Evolutionary conservation across 1,140 invertebrate genomes (phyloP).

Genomic region (Adoxophyes honmai): DNA sequence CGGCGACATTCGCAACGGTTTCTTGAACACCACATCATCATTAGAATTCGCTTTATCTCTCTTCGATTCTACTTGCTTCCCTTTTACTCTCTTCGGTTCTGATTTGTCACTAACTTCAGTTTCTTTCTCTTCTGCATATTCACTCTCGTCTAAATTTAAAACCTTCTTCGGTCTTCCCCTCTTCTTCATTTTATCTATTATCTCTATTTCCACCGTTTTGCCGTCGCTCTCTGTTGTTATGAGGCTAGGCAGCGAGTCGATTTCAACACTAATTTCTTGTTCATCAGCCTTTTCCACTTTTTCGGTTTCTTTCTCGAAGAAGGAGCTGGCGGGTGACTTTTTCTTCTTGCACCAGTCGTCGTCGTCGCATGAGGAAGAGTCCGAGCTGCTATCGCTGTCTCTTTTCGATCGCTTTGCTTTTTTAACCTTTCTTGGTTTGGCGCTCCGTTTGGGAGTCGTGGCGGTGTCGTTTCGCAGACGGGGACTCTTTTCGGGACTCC

Average conservation of each 20-base stretch:
- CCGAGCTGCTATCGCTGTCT: too few species aligned
- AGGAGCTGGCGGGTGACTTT: too few species aligned
- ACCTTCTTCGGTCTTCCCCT: not conserved
- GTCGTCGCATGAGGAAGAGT: too few species aligned
- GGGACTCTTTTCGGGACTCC: too few species aligned
- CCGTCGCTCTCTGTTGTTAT: not conserved
- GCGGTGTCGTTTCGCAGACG: too few species aligned
- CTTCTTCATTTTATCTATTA: constrained; percentile 9
- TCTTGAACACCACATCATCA: not conserved
- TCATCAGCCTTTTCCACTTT: not conserved
- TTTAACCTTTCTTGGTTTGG: too few species aligned
- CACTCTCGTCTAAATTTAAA: too few species aligned
- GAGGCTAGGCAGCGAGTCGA: not conserved
- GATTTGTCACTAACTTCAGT: not conserved
- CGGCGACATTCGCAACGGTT: not conserved
- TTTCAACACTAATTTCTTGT: not conserved
- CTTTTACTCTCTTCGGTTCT: not conserved
- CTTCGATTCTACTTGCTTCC: not conserved
- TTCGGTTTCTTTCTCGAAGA: too few species aligned
- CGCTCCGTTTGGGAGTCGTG: too few species aligned
- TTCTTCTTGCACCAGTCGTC: too few species aligned
- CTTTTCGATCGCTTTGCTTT: too few species aligned
- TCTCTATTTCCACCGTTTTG: not conserved
- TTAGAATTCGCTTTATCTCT: not conserved
- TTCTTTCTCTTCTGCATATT: not conserved